Evolutionary conservation across 2,888 invertebrate species (phyloP).

Genomic region (Parnassius orleans): DNA sequence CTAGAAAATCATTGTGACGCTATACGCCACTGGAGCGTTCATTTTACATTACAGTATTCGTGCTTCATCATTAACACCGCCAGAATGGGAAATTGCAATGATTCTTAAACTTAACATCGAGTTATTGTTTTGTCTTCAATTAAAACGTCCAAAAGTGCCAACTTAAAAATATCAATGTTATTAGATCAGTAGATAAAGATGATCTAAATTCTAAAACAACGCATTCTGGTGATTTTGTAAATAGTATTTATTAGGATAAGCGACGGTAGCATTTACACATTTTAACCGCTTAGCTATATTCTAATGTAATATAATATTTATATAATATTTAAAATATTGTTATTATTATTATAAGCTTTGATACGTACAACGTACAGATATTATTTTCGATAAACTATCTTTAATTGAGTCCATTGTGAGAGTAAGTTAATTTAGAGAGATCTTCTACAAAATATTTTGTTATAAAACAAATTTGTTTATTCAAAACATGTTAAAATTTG

Average conservation of each 20-base stretch:
- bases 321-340: constrained; percentile 76
- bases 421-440: too few species aligned
- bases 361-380: constrained; percentile 64
- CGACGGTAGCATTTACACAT: constrained; percentile 72
- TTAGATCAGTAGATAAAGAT: background rate
- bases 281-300: constrained; percentile 73
- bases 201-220: constrained; percentile 26
- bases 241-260: constrained; percentile 79
- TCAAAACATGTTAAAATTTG: too few species aligned
- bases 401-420: constrained; percentile 33
- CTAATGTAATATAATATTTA: constrained; percentile 80
- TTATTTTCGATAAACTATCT: constrained; percentile 32
- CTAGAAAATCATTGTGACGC: constrained; percentile 36
- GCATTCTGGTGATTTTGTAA: constrained; percentile 78
- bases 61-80: constrained; percentile 72
- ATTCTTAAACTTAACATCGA: constrained; percentile 14
- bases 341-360: constrained; percentile 55
- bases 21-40: constrained; percentile 39
- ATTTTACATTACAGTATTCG: constrained; percentile 75
- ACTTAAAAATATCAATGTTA: background rate
- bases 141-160: background rate
- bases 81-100: constrained; percentile 73
- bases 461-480: too few species aligned
- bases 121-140: background rate
- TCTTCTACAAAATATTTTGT: too few species aligned